Evolutionary conservation across 2,797 vertebrate genomes (phyloP).

Genomic region (Poecilia velifera): DNA sequence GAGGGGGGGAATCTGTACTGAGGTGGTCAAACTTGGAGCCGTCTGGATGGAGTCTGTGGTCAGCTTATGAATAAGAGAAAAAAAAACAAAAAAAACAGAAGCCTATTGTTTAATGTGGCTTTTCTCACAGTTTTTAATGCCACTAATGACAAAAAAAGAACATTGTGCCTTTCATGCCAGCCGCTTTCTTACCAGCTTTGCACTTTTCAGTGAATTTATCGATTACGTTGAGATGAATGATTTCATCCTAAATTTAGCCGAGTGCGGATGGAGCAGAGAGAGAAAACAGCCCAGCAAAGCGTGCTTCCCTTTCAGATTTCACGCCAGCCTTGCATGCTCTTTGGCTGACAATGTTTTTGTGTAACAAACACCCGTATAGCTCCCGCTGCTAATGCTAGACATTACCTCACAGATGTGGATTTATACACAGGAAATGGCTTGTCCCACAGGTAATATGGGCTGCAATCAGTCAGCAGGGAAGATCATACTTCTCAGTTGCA

Average conservation of each 20-base stretch:
- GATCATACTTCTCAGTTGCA: conserved; percentile 51
- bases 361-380: conserved; percentile 53
- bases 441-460: conserved; percentile 74
- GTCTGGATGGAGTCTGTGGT: conserved; percentile 83
- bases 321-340: conserved; percentile 45
- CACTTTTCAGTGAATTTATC: conserved; percentile 38
- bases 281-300: conserved; percentile 43
- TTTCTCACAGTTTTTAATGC: conserved; percentile 27
- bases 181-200: conserved; percentile 11
- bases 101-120: conserved; percentile 54
- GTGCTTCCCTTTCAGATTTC: conserved; percentile 56
- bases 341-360: conserved; percentile 49
- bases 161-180: conserved; percentile 21
- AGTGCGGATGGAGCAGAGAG: conserved; percentile 24
- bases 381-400: conserved; percentile 70
- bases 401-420: conserved; percentile 77
- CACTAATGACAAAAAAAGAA: conserved; percentile 29
- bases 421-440: conserved; percentile 73
- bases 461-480: conserved; percentile 66
- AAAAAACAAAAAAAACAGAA: conserved; percentile 27
- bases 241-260: conserved; percentile 43
- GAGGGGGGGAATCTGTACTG: conserved; percentile 51
- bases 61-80: conserved; percentile 57
- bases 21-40: conserved; percentile 71
- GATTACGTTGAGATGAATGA: conserved; percentile 37